Base-by-base conservation (phyloP, 2,113 vertebrate species). In the Terrapene triunguis region DNA sequence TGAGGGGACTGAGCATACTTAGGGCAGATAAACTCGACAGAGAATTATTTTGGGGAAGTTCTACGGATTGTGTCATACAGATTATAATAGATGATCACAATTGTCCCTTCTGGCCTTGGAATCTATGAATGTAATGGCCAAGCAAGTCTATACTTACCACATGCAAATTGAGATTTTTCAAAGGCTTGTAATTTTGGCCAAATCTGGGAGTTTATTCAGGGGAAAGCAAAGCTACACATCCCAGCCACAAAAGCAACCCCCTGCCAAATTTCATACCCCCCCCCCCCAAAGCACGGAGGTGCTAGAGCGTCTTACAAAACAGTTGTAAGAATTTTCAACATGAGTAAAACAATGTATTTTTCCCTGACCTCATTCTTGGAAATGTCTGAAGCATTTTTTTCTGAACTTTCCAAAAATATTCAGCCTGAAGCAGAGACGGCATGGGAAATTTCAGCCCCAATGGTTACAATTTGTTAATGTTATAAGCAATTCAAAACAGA, bases 231-330 rank as follows among this genome's bases (percentile, higher is more conserved):
- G 53, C 55, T 14, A 88, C 79, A 72, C 1, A 32, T 74, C 82
- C 87, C 89, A 82, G 78, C 85, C 92, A 90, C 85, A 91, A 82
- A 91, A 85, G 48, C 35, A 91, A 62, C 21, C 80, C 78, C 84
- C 57, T 84, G 80, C 93, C 87, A 94, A 80, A 93, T 97, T 94
- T 96, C 94, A 42, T 47, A 91, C 83, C 96, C 87, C 62, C 90
- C 53, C 79, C 95, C 85, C 62, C 89, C 55, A 81, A 79, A 1
- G 22, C 53, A 72, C 0, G 0, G 44, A 81, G 62, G 74, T 53
- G 88, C 25, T 47, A 42, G 9, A 59, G 32, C 38, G 74, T 47
- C 81, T 92, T 0, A 0, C 35, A 47, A 29, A 82, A 4, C 79
- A 88, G 44, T 83, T 83, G 1, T 44, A 14, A 38, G 22, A 1